Conservation (phyloP, 2,113 vertebrate species). For the Rhinichthys klamathensis region DNA sequence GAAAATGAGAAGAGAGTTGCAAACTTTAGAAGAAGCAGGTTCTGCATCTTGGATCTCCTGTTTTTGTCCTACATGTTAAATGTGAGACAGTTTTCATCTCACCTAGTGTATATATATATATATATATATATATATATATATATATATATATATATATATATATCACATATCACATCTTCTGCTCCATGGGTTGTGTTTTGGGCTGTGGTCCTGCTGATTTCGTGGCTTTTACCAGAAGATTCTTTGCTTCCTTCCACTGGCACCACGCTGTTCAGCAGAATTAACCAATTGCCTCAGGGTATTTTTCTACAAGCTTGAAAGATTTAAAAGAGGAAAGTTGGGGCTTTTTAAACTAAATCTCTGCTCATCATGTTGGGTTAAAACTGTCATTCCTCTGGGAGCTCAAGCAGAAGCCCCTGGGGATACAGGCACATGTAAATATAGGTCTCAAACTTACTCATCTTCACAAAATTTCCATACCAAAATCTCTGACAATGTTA, state of each 20-base stretch:
- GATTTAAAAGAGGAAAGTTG: conserved; percentile 17
- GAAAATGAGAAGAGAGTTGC: not conserved
- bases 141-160: not conserved
- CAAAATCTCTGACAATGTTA: not conserved
- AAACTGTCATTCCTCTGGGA: conserved; percentile 10
- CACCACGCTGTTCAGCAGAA: conserved; percentile 42
- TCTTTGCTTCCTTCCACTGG: conserved; percentile 29
- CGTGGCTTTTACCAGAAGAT: conserved; percentile 25
- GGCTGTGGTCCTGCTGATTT: conserved; percentile 43
- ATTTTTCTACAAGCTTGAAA: conserved; percentile 36
- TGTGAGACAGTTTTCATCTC: not conserved
- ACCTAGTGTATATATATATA: no score
- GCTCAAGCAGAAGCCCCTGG: conserved; percentile 22
- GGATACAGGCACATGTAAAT: conserved; percentile 19
- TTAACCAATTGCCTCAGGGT: conserved; percentile 22
- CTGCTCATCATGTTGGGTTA: not conserved
- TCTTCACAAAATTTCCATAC: not conserved
- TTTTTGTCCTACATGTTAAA: not conserved
- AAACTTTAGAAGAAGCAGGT: not conserved
- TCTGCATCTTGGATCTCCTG: not conserved
- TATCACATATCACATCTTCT: not conserved
- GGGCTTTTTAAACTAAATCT: conserved; percentile 31
- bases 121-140: no score
- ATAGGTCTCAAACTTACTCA: not conserved
- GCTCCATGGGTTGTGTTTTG: conserved; percentile 8